Conservation (phyloP, 2,888 invertebrate species). For the Automeris io region DNA sequence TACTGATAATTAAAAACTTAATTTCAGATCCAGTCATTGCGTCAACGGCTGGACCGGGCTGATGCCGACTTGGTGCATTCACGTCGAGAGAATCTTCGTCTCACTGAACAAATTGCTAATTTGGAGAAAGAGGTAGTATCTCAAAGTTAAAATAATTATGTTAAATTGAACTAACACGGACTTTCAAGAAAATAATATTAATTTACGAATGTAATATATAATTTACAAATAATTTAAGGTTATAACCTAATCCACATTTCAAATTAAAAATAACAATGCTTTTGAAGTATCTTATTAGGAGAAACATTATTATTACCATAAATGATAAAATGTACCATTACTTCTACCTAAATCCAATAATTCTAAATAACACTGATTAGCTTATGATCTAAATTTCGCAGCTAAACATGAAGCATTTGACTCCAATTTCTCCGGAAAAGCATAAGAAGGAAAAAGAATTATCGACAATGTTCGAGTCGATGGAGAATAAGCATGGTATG, state of each 20-base stretch:
- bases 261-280: too few species aligned
- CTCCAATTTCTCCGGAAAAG: constrained; percentile 79
- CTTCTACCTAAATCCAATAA: not conserved
- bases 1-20: not conserved
- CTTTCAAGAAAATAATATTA: not conserved
- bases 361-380: too few species aligned
- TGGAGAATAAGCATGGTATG: constrained; percentile 92
- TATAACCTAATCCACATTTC: too few species aligned
- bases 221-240: too few species aligned
- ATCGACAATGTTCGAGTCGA: constrained; percentile 83
- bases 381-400: constrained; percentile 29
- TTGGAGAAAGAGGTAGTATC: constrained; percentile 86
- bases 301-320: too few species aligned
- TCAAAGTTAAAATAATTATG: not conserved
- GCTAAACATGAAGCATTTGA: constrained; percentile 79
- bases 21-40: constrained; percentile 78
- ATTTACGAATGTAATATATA: too few species aligned
- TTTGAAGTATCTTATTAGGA: too few species aligned
- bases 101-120: constrained; percentile 86
- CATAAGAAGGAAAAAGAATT: constrained; percentile 83
- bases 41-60: constrained; percentile 86
- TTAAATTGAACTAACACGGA: not conserved
- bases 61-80: constrained; percentile 89
- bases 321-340: too few species aligned
- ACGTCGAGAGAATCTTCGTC: constrained; percentile 85